Base-by-base conservation (phyloP, 2,797 vertebrate genomes). In the Gadopsis bispinosus region DNA sequence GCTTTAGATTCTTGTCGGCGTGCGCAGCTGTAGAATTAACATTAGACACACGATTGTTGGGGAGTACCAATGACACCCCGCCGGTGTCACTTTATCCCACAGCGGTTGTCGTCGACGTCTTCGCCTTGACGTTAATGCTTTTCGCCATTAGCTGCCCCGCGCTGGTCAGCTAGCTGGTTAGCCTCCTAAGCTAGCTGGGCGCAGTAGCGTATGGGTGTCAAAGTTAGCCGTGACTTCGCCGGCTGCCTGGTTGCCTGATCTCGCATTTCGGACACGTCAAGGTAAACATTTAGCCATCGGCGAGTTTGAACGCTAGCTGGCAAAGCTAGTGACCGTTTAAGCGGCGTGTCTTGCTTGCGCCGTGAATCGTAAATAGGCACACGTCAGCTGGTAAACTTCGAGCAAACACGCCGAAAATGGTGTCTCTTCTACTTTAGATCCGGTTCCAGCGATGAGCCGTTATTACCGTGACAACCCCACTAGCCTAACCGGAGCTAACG, bases 181-280 rank as follows among this genome's bases (percentile, higher is more conserved):
- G 86, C 92, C 69, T 62, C 48, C 7, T 55, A n/a, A 81, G 88
- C 88, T 79, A 75, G 69, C 79, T 82, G 45, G 64, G 56, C 20
- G 67, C 74, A 41, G 81, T 61, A 72, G 82, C 77, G 63, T 90
- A 91, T 92, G 91, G 92, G 90, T 91, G 90, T 93, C 91, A 88
- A 77, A 89, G 90, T 88, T 90, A 90, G 90, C 94, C 17, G 91
- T 88, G 92, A 92, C 91, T 93, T 87, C 90, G 80, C 88, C 79
- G 81, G 89, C 83, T 88, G 88, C 89, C 88, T 89, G 83, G 84
- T 87, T 90, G 80, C 84, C 88, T 92, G 84, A 87, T 81, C 91
- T 93, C 86, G 81, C 86, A 89, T 91, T 93, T 90, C 89, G 90
- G 92, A 95, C 93, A 94, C 93, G 93, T 95, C 92, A 94, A 94